Evolutionary conservation across 2,888 invertebrate genomes (phyloP), one percentile per base, ranked within the genome.

Genomic region (Drosophila cracens): DNA sequence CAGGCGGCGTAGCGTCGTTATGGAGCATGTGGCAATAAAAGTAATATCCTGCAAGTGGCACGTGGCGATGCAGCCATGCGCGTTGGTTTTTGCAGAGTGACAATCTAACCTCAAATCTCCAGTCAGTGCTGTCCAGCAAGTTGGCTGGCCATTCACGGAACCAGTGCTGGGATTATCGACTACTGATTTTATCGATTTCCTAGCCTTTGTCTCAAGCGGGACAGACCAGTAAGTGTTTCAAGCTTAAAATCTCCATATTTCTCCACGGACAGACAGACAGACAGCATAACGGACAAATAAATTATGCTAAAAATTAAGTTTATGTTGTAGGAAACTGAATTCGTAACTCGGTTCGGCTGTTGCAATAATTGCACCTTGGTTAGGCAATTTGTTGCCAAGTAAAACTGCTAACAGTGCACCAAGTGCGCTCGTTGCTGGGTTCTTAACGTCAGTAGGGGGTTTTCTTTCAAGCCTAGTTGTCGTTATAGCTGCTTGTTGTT

Each of bases 21-120:
- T 67, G 48, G 71, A 74, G 63, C 85, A 81, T 79, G 81, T 79
- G 81, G 77, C 85, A 83, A 87, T 87, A 85, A 87, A 87, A 87
- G 68, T 85, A 85, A 85, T 85, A 87, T 87, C 85, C 87, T 85
- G 85, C 74, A 72, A 78, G 63, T 59, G 85, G 54, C 85, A 85
- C 85, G 85, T 85, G 85, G 54, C 85, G 75, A 65, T 57, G 58
- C 63, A 77, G 83, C 73, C 81, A 87, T 74, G 76, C 79, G 74
- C 81, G 59, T 69, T 70, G 59, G 16, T 38, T 53, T 43, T 7
- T 10, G 21, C 18, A 51, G n/a, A 51, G 34, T 48, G 57, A 38
- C 52, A 56, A 59, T 16, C 54, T 34, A 51, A 27, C 52, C 69
- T 76, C 71, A 59, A 51, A 57, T 49, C 38, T 13, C 6, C 29